Evolutionary conservation across 2,888 invertebrate genomes (phyloP), one percentile per base, ranked within the genome.

Genomic region (Cremastinae sp.): DNA sequence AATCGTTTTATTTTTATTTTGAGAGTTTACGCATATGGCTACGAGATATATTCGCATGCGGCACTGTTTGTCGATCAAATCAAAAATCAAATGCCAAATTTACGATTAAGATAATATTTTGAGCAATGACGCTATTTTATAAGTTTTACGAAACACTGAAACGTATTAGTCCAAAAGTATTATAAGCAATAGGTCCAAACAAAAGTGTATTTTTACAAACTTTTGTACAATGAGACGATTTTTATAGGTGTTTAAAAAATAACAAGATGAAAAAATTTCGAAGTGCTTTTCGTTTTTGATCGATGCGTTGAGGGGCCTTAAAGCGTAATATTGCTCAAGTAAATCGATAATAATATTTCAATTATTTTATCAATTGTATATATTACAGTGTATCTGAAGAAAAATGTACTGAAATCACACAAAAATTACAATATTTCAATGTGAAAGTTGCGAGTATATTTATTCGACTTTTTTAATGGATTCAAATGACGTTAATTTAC

Each of bases 401-500:
- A 8, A 45, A 16, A 16, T 45, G 12, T 14, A 45, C 7, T 14
- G 14, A 45, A 14, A 45, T 45, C 3, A 45, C 16, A 14, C 16
- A 10, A 14, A 12, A 45, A 5, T 8, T 2, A 45, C 45, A 2
- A 14, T 12, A 45, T 45, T 41, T 41, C 7, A 45, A 1, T 14
- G n/a, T n/a, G n/a, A n/a, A n/a, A n/a, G n/a, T n/a, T n/a, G n/a
- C n/a, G 16, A 18, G 47, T 65, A 10, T 47, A 59, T 68, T 58
- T 59, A 69, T 59, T 69, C 43, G 12, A 59, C n/a, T n/a, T n/a
- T n/a, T n/a, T n/a, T n/a, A n/a, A n/a, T 20, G 39, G 39, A 43
- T n/a, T 69, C 59, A 10, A 22, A 51, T 16, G 28, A 69, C 12
- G 35, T 20, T 3, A 16, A 18, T 14, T 22, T 12, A 10, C 12